Evolutionary conservation across 2,113 vertebrate genomes (phyloP), one percentile per base, ranked within the genome.

Genomic region (Lathamus discolor): DNA sequence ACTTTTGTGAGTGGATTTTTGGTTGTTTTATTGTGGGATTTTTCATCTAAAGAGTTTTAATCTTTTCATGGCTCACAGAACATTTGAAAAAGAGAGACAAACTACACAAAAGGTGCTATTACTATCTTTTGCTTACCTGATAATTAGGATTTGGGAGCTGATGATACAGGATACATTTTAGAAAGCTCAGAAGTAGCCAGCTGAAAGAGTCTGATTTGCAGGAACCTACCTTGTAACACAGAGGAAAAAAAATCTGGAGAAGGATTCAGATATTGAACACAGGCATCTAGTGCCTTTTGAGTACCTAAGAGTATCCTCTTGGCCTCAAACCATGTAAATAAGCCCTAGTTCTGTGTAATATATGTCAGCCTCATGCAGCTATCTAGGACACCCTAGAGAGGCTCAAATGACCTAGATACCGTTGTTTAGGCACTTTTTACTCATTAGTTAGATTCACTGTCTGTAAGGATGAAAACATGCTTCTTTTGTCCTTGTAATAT

Each of bases 1-100:
- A 33, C 27, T 29, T 80, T 31, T 64, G 17, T 44, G 6, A 28
- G 31, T 49, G 5, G 1, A 27, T 57, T 44, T 25, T 49, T 57
- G 11, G 2, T 29, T n/a, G 31, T 4, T 74, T 66, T 59, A 8
- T n/a, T 33, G 31, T n/a, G 6, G 10, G 0, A 5, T 24, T 11
- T 29, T 29, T 48, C 23, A 66, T 46, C 37, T 1, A 59, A 3
- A 57, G 9, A 81, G n/a, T 59, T 74, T 85, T 28, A 74, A 25
- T 22, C 5, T 76, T 63, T 79, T 64, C 2, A 23, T 28, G 79
- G 17, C 17, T 67, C 72, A 46, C 5, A 80, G 37, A 68, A 13
- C 22, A 31, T n/a, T 48, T 77, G 41, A 52, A 77, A 73, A 68
- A 31, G 22, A 49, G 57, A 76, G 15, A 23, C 7, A 59, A 82